A percentile compares a stretch with the other conserved stretches of the same genome.
Conservation (phyloP, 2,113 vertebrate genomes). For the Diadophis punctatus region DNA sequence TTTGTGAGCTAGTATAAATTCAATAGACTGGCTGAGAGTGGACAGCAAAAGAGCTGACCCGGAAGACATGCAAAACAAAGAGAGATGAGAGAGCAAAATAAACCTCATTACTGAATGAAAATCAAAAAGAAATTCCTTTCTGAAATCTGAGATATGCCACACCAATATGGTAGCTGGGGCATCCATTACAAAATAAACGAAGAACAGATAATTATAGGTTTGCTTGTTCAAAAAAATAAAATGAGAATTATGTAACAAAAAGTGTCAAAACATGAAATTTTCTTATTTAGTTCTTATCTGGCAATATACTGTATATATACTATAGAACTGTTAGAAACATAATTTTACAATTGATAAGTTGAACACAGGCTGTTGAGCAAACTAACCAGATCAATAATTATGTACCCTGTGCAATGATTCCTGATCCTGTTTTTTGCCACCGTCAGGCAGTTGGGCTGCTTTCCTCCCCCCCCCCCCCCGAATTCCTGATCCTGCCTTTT, state of each 20-base stretch:
- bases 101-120: neutral
- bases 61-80: neutral
- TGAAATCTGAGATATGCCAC: neutral
- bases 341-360: neutral
- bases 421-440: too few relatives aligned
- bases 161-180: neutral
- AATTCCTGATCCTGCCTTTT: too few relatives aligned
- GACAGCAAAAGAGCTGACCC: neutral
- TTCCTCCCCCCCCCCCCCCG: too few relatives aligned
- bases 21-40: neutral
- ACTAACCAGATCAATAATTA: neutral
- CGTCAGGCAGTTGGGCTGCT: too few relatives aligned
- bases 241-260: constrained; percentile 4
- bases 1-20: neutral
- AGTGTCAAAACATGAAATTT: neutral
- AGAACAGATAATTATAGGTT: neutral
- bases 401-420: neutral
- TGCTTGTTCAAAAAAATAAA: neutral
- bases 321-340: neutral
- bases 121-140: neutral
- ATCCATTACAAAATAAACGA: neutral
- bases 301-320: neutral
- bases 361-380: neutral
- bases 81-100: neutral
- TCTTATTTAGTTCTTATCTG: neutral